Percentiles rank a stretch among this genome's conserved stretches.
phyloP scores from a whole-genome alignment of 1,140 invertebrate genomes.

The Lycorma delicatula region DNA sequence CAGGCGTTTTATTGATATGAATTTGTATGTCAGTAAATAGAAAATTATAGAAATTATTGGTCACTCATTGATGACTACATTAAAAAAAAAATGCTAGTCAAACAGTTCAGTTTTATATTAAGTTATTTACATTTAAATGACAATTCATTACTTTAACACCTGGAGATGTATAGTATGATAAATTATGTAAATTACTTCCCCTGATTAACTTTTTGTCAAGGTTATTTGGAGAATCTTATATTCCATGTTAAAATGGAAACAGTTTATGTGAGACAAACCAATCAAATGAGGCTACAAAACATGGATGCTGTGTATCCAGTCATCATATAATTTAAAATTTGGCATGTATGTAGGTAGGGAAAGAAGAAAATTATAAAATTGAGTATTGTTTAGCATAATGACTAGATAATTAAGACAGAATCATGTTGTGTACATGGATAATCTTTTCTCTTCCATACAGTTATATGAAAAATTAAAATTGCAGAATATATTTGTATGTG shows the following conservation, averaged over 20 bases:
- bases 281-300: constrained; percentile 27
- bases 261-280: constrained; percentile 26
- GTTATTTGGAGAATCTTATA: constrained; percentile 9
- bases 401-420: background rate
- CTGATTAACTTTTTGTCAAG: no score
- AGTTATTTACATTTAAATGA: constrained; percentile 8
- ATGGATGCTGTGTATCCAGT: constrained; percentile 16
- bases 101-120: background rate
- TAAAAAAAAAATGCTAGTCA: background rate
- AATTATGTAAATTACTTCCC: no score
- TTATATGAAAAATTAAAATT: background rate
- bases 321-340: constrained; percentile 19
- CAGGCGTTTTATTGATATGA: no score
- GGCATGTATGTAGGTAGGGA: constrained; percentile 24
- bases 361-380: constrained; percentile 12
- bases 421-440: background rate
- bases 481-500: background rate
- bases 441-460: background rate
- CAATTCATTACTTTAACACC: constrained; percentile 10
- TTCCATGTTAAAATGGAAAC: constrained; percentile 21
- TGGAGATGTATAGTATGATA: constrained; percentile 21
- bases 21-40: no score
- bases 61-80: no score
- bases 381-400: background rate
- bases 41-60: no score